These are phyloP conservation scores for Drosophila kuntzei DNA, from an alignment of 2,888 invertebrate genomes.

Conservation along the genomic window DNA sequence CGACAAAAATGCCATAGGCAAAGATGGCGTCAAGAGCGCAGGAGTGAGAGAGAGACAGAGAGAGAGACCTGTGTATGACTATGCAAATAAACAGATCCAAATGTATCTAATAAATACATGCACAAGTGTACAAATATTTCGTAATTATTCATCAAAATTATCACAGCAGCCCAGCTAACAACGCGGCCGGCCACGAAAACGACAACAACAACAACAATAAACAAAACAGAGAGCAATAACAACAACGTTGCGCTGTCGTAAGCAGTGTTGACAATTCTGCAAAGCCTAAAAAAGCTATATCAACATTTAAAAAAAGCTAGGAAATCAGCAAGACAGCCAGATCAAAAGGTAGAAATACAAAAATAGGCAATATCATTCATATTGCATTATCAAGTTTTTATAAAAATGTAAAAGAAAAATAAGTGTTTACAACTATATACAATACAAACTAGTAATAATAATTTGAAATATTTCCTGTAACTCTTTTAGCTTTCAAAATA, in stretches of 20 bases:
- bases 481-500: too few relatives aligned
- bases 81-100: constrained; percentile 33
- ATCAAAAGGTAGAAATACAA: too few relatives aligned
- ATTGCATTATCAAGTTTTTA: too few relatives aligned
- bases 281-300: too few relatives aligned
- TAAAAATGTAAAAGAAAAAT: too few relatives aligned
- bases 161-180: constrained; percentile 48
- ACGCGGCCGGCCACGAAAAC: too few relatives aligned
- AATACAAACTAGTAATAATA: too few relatives aligned
- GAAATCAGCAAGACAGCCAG: too few relatives aligned
- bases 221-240: constrained; percentile 34
- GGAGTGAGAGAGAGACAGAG: not conserved
- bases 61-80: constrained; percentile 16
- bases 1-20: constrained; percentile 48
- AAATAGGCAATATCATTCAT: too few relatives aligned
- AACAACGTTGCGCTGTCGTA: constrained; percentile 38
- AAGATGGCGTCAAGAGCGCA: constrained; percentile 62
- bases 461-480: too few relatives aligned
- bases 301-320: too few relatives aligned
- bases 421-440: too few relatives aligned
- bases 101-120: constrained; percentile 25
- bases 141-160: constrained; percentile 76
- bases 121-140: constrained; percentile 57
- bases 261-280: constrained; percentile 29
- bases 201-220: constrained; percentile 21